Percentiles rank a stretch among this genome's conserved stretches.
Conservation (phyloP, 2,797 vertebrate genomes). For the Sciurus carolinensis region DNA sequence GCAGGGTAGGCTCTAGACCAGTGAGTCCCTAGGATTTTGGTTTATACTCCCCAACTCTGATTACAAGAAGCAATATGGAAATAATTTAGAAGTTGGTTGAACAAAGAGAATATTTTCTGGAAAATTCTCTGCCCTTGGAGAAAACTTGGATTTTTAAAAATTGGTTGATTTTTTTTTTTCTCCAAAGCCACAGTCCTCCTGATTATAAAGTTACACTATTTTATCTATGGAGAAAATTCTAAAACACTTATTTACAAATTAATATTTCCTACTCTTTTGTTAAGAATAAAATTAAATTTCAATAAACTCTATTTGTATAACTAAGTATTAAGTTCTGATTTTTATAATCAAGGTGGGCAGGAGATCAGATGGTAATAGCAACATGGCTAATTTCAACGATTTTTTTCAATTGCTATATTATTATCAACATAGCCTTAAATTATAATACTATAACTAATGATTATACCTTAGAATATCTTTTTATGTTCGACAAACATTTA, state of each 20-base stretch:
- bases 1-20: background rate
- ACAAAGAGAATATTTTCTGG: background rate
- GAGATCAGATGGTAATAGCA: background rate
- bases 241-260: background rate
- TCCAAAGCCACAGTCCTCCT: background rate
- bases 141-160: background rate
- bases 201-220: background rate
- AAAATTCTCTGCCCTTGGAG: background rate
- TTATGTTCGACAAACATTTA: background rate
- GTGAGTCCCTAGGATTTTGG: background rate
- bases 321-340: background rate
- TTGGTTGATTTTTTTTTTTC: background rate
- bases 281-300: background rate
- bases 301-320: constrained; percentile 47
- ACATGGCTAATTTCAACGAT: background rate
- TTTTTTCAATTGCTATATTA: background rate
- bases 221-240: background rate
- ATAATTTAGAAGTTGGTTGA: background rate
- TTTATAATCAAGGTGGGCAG: background rate
- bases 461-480: background rate
- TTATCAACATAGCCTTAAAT: background rate
- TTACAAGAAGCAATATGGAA: background rate
- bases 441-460: background rate
- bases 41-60: background rate
- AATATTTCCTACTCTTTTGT: background rate